These are phyloP conservation scores for Drosophila oshimai DNA, from an alignment of 1,140 invertebrate species.

Conservation along the genomic window DNA sequence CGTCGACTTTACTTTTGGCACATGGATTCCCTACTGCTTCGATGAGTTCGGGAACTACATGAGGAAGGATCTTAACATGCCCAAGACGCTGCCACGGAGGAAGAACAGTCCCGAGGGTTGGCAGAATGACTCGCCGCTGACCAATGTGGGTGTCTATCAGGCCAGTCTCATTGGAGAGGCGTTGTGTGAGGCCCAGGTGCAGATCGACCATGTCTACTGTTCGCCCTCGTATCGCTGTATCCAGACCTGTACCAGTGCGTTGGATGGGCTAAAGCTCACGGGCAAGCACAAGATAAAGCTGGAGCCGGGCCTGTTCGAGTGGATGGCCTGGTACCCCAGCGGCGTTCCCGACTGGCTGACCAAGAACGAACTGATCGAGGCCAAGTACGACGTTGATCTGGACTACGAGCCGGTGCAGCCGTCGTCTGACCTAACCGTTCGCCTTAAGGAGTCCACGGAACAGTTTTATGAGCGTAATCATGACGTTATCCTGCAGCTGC, in stretches of 20 bases:
- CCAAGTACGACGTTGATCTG: conserved; percentile 90
- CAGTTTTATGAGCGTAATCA: conserved; percentile 80
- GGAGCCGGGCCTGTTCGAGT: conserved; percentile 96
- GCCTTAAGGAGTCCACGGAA: conserved; percentile 74
- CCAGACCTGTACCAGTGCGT: conserved; percentile 91
- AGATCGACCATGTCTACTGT: conserved; percentile 89
- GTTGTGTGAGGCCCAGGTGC: conserved; percentile 86
- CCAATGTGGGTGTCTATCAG: conserved; percentile 90
- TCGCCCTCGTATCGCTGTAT: conserved; percentile 95
- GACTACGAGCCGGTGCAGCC: conserved; percentile 87
- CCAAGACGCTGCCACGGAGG: conserved; percentile 86
- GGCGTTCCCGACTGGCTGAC: conserved; percentile 92
- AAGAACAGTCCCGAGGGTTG: conserved; percentile 87
- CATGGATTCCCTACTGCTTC: conserved; percentile 94
- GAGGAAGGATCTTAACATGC: conserved; percentile 95
- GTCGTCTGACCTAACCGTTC: conserved; percentile 38
- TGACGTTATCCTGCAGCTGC: conserved; percentile 62
- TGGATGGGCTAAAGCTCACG: conserved; percentile 53
- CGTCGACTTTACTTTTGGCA: conserved; percentile 95
- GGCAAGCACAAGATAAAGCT: conserved; percentile 85
- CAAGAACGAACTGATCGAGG: conserved; percentile 87
- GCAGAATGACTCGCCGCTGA: conserved; percentile 93
- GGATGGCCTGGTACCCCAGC: conserved; percentile 94
- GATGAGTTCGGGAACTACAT: conserved; percentile 90
- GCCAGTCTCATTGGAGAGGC: conserved; percentile 90